Conservation (phyloP, 2,888 invertebrate species). For the Andrena flavipes region DNA sequence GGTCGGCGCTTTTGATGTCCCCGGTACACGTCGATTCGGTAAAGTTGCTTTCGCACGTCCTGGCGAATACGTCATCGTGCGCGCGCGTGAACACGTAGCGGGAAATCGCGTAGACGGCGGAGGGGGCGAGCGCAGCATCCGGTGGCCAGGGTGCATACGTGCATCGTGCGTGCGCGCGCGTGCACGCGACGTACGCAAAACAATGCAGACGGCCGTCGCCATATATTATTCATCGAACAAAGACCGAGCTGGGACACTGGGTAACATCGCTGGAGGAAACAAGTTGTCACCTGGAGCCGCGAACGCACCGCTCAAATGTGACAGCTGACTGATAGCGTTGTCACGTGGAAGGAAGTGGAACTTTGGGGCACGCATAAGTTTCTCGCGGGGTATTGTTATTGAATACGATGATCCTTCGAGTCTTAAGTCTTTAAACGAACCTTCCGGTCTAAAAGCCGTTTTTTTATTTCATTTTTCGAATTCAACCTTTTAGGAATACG, state of each 20-base stretch:
- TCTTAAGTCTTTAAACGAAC: too few relatives aligned
- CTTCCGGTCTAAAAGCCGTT: too few relatives aligned
- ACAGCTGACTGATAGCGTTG: conserved; percentile 38
- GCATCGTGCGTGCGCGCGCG: conserved; percentile 55
- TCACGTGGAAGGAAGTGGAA: background rate
- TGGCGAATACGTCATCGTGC: conserved; percentile 60
- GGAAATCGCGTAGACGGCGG: conserved; percentile 82
- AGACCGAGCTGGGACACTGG: conserved; percentile 66
- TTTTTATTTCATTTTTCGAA: too few relatives aligned
- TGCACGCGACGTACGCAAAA: conserved; percentile 77
- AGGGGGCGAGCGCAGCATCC: conserved; percentile 80
- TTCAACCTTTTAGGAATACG: too few relatives aligned
- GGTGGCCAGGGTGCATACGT: conserved; percentile 71
- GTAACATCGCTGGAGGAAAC: conserved; percentile 70
- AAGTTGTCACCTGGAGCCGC: conserved; percentile 70
- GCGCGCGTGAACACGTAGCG: conserved; percentile 80
- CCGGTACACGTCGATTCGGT: conserved; percentile 47
- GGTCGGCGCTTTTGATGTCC: conserved; percentile 66
- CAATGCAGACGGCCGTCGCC: conserved; percentile 82
- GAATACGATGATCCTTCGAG: background rate
- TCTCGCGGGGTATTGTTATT: background rate
- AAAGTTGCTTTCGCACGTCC: conserved; percentile 59
- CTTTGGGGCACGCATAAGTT: background rate
- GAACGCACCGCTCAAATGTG: conserved; percentile 52
- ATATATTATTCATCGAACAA: conserved; percentile 82